Evolutionary conservation across 2,888 invertebrate genomes (phyloP).

Genomic region (Hyposoter didymator): DNA sequence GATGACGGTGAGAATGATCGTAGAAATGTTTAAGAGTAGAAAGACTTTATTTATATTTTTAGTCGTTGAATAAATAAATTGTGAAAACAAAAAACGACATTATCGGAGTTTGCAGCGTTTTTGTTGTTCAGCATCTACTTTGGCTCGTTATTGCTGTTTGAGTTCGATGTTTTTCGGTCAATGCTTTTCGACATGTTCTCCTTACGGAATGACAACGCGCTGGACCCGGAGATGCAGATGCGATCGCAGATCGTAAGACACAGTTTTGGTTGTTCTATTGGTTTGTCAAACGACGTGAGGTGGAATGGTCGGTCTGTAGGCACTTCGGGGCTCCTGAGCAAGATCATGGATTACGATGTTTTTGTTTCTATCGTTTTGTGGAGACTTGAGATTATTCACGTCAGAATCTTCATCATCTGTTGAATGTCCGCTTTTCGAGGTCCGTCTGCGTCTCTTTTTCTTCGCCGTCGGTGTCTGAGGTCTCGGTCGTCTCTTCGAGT

Average conservation of each 20-base stretch:
- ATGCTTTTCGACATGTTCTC: not conserved
- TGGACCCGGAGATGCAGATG: not conserved
- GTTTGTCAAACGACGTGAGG: constrained; percentile 49
- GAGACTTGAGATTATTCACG: constrained; percentile 45
- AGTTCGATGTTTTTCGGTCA: constrained; percentile 6
- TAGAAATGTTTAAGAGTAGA: constrained; percentile 50
- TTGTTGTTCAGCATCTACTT: constrained; percentile 19
- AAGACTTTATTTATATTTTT: constrained; percentile 74
- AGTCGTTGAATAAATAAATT: constrained; percentile 71
- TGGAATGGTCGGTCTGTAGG: constrained; percentile 71
- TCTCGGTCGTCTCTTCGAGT: constrained; percentile 69
- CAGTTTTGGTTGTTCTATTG: constrained; percentile 1
- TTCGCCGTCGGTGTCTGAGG: constrained; percentile 77
- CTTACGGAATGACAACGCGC: not conserved
- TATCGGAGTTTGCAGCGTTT: not conserved
- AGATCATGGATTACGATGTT: constrained; percentile 74
- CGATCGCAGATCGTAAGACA: not conserved
- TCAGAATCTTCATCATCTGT: constrained; percentile 84
- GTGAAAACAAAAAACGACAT: constrained; percentile 1
- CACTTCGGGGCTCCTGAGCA: constrained; percentile 77
- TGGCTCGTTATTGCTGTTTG: constrained; percentile 21
- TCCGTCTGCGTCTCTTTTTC: constrained; percentile 83
- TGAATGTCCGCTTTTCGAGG: constrained; percentile 82
- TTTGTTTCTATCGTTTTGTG: constrained; percentile 26
- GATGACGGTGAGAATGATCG: constrained; percentile 29